These are phyloP conservation scores for Rotaria socialis DNA, from an alignment of 2,888 invertebrate species.

Conservation along the genomic window DNA sequence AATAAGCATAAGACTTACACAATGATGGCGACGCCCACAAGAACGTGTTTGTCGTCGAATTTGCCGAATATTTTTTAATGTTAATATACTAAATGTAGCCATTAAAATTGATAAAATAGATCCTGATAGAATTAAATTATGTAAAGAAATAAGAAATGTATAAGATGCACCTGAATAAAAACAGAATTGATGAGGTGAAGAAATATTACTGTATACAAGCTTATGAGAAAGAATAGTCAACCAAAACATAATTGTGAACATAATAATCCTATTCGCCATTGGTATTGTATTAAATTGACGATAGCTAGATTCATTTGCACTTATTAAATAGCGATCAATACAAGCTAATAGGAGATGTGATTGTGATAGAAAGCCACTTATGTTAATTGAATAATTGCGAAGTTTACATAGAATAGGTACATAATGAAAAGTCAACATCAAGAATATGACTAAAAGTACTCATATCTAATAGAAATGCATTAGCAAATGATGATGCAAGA, in stretches of 20 bases:
- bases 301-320: background rate
- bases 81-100: background rate
- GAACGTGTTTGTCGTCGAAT: background rate
- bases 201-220: background rate
- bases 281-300: background rate
- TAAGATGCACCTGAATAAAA: background rate
- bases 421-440: background rate
- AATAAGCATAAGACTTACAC: background rate
- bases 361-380: background rate
- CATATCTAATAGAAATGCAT: background rate
- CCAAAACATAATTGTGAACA: background rate
- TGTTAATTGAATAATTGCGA: background rate
- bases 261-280: background rate
- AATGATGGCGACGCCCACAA: background rate
- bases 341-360: background rate
- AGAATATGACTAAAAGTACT: background rate
- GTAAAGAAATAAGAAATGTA: background rate
- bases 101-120: background rate
- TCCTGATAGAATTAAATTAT: constrained; percentile 8
- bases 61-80: background rate
- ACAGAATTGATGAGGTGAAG: background rate
- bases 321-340: background rate
- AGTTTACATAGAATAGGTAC: background rate
- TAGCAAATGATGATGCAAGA: constrained; percentile 3
- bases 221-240: background rate